Percentiles rank a stretch among this genome's conserved stretches.
These are phyloP conservation scores for Ectropis crepuscularia DNA, from an alignment of 2,888 invertebrate species.

Conservation along the genomic window DNA sequence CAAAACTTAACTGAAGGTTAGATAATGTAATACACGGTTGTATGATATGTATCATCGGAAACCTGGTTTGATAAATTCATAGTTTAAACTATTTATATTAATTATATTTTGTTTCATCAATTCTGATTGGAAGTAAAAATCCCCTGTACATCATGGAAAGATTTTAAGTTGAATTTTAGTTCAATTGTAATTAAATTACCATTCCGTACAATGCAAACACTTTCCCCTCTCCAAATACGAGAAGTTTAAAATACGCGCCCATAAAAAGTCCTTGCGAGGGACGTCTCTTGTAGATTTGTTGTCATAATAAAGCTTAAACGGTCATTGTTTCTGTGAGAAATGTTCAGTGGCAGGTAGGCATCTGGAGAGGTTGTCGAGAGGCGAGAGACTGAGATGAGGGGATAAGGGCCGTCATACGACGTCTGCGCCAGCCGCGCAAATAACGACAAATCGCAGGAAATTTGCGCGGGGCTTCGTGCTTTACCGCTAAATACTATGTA, in stretches of 20 bases:
- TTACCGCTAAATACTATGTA: constrained; percentile 16
- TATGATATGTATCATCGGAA: too few relatives aligned
- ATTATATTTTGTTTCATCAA: background rate
- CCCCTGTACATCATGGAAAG: background rate
- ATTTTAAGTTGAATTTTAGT: background rate
- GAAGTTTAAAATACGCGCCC: constrained; percentile 36
- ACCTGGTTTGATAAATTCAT: too few relatives aligned
- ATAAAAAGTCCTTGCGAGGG: constrained; percentile 43
- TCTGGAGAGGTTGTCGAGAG: constrained; percentile 63
- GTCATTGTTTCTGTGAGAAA: constrained; percentile 82
- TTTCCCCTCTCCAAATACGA: constrained; percentile 28
- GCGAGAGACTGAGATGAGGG: constrained; percentile 70
- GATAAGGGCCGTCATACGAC: constrained; percentile 76
- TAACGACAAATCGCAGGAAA: constrained; percentile 77
- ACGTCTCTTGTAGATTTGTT: constrained; percentile 54
- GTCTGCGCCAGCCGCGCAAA: constrained; percentile 59
- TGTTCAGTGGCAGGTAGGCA: constrained; percentile 58
- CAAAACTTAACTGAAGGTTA: too few relatives aligned
- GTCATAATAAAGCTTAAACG: constrained; percentile 76
- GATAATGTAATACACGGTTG: too few relatives aligned
- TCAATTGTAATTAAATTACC: constrained; percentile 25
- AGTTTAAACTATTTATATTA: too few relatives aligned
- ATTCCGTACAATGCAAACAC: constrained; percentile 25
- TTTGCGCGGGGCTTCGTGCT: constrained; percentile 53
- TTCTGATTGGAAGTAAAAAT: background rate